Base-by-base conservation (phyloP, 1,140 invertebrate species). In the Doryteuthis pealeii region DNA sequence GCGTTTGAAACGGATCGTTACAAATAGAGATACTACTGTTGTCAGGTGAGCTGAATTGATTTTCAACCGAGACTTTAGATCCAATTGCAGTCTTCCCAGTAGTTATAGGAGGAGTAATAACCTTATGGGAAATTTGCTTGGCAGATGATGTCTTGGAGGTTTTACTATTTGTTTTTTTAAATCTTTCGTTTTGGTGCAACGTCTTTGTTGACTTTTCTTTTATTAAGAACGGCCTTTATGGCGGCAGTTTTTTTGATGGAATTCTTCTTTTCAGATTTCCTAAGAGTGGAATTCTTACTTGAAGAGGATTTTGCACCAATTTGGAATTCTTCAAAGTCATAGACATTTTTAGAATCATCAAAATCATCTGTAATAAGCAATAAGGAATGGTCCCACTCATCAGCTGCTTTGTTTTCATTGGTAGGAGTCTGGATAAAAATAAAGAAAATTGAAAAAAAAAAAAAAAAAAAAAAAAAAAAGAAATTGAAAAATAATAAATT, bases 271-370 rank as follows among this genome's bases (percentile, higher is more conserved):
- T 62, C 54, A 62, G 18, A n/a, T 62, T 6, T 22, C 26, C 18
- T 22, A 5, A 28, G 18, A 22, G 54, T 15, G 18, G 54, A 62
- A 0, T 62, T 62, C 26, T 28, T 62, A 22, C 12, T 28, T 49
- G 45, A 49, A 62, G 22, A 22, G 6, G 5, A 0, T 2, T 22
- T n/a, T 62, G 54, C 18, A n/a, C 18, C 54, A 22, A 62, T 28
- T 22, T 62, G 54, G 18, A 62, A 62, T 22, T 62, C 54, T 62
- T 62, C 54, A 62, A 62, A 62, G 18, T 62, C 54, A 62, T 62
- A 62, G 0, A 62, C 18, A 62, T 62, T 62, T 62, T 22, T 22
- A 62, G 22, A n/a, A 28, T 5, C 6, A 18, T 62, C 18, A 22
- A 62, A 62, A n/a, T 62, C 54, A 62, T 62, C 54, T 0, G 54